A percentile compares a stretch with the other conserved stretches of the same genome.
Evolutionary conservation across 2,113 vertebrate species (phyloP).

Genomic region (Sinocyclocheilus anophthalmus): DNA sequence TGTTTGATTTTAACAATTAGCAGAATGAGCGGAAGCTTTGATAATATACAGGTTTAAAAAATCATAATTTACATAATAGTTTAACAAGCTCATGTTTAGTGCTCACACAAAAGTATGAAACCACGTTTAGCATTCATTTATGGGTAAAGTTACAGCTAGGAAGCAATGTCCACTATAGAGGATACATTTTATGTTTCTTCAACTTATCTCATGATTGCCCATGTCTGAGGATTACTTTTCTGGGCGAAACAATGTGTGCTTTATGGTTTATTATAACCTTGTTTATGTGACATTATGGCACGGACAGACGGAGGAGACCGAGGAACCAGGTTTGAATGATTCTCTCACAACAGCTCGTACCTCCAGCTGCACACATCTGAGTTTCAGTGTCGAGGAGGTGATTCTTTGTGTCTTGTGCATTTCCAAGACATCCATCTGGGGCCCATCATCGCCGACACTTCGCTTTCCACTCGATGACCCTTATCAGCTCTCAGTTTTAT

Average conservation of each 20-base stretch:
- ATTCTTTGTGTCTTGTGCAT: conserved; percentile 47
- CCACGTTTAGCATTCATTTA: too few species aligned
- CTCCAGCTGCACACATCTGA: conserved; percentile 54
- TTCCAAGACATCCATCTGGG: conserved; percentile 60
- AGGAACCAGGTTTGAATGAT: conserved; percentile 8
- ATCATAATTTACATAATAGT: too few species aligned
- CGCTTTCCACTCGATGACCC: conserved; percentile 47
- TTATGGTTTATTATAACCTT: background rate
- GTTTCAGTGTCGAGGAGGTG: conserved; percentile 40
- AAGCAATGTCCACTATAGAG: too few species aligned
- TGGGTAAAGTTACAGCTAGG: too few species aligned
- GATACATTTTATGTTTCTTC: background rate
- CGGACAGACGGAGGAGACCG: conserved; percentile 10
- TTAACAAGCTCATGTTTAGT: too few species aligned
- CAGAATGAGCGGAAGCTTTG: too few species aligned
- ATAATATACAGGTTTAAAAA: too few species aligned
- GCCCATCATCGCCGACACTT: conserved; percentile 52
- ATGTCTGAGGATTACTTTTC: background rate
- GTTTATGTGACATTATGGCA: background rate
- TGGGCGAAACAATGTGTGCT: background rate
- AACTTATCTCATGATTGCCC: background rate
- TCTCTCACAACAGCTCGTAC: conserved; percentile 6
- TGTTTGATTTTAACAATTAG: too few species aligned
- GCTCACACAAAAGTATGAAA: too few species aligned
- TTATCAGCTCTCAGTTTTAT: conserved; percentile 52